Conservation (phyloP, 2,888 invertebrate genomes). For the Pammene fasciana region DNA sequence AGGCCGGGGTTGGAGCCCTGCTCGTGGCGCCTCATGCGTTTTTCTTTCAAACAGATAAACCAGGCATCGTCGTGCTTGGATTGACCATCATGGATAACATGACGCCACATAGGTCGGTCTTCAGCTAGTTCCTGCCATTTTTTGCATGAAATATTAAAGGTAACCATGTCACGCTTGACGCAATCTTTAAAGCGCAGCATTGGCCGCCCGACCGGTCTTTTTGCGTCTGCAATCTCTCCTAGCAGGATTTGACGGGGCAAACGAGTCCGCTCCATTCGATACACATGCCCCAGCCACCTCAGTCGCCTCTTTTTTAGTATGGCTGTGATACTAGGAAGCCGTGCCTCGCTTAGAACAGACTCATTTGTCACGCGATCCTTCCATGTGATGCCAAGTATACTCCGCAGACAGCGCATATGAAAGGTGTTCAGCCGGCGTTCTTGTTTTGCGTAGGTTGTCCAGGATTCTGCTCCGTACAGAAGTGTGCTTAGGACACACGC, state of each 20-base stretch:
- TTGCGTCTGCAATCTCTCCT: not conserved
- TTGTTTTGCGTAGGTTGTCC: not conserved
- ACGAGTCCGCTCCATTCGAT: not conserved
- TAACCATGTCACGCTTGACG: too few species aligned
- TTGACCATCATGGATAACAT: too few species aligned
- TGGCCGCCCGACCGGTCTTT: not conserved
- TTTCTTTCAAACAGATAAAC: too few species aligned
- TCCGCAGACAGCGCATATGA: not conserved
- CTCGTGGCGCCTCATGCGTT: too few species aligned
- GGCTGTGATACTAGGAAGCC: not conserved
- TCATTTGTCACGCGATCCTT: not conserved
- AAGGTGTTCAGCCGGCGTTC: constrained; percentile 3
- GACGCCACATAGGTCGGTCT: too few species aligned
- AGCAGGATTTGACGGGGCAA: not conserved
- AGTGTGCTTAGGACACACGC: not conserved
- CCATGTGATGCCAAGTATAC: not conserved
- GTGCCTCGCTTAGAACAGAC: too few species aligned
- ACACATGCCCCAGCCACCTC: constrained; percentile 1
- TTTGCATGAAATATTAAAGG: too few species aligned
- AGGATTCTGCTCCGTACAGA: not conserved
- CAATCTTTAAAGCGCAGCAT: too few species aligned
- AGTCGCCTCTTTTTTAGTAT: not conserved
- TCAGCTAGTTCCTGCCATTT: too few species aligned
- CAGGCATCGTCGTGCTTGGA: too few species aligned
- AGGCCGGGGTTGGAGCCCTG: too few species aligned